Percentiles rank a stretch among this genome's conserved stretches.
phyloP scores from a whole-genome alignment of 23 tunicate genomes.

The Halocynthia roretzi region DNA sequence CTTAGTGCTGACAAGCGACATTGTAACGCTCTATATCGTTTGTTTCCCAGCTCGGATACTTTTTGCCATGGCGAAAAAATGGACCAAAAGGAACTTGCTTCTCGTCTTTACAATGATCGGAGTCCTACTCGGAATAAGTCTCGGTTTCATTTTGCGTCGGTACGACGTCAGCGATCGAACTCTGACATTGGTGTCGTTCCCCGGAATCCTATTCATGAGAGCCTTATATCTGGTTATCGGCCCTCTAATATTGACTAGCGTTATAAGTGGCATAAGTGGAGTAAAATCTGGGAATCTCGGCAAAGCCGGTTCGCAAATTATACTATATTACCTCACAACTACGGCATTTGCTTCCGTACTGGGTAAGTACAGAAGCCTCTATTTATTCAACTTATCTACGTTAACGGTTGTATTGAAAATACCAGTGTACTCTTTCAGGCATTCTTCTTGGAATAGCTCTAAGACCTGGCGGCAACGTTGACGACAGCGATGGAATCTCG shows the following conservation, averaged over 20 bases:
- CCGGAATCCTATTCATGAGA: slow-evolving; percentile 7
- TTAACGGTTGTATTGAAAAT: too few relatives aligned
- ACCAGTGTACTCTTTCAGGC: too few relatives aligned
- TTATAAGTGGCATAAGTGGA: background rate
- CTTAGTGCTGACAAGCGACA: too few relatives aligned
- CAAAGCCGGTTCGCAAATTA: background rate
- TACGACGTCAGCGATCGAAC: background rate
- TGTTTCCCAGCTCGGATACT: too few relatives aligned
- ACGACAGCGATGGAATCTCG: too few relatives aligned
- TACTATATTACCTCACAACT: background rate
- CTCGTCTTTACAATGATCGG: background rate
- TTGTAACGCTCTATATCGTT: too few relatives aligned
- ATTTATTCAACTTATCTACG: background rate
- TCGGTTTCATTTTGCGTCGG: background rate
- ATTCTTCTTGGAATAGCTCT: too few relatives aligned
- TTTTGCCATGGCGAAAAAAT: background rate
- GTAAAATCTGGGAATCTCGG: background rate
- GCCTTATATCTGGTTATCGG: background rate
- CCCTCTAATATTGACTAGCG: background rate
- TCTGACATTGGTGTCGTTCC: background rate
- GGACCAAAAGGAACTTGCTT: background rate
- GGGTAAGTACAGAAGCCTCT: background rate
- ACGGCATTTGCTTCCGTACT: background rate
- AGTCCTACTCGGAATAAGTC: background rate
- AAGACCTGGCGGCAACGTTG: too few relatives aligned